Conservation (phyloP, 2,797 vertebrate species). For the Dendrocincla fuliginosa region DNA sequence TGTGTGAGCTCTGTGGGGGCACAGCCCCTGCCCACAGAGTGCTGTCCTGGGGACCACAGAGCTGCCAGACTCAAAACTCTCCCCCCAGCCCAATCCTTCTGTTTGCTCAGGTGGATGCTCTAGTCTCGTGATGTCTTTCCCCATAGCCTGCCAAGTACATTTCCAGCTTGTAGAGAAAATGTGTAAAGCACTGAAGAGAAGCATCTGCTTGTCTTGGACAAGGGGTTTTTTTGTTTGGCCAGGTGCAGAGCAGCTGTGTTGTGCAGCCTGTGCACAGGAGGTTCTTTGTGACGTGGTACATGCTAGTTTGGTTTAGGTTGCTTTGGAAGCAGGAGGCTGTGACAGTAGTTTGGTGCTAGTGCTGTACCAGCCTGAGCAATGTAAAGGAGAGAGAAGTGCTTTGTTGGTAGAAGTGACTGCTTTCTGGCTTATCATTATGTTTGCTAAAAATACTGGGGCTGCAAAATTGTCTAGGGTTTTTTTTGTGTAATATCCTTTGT, state of each 20-base stretch:
- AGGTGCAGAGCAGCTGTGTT: neutral
- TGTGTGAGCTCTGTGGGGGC: neutral
- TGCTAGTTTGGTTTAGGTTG: neutral
- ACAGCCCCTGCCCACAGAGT: fast-evolving
- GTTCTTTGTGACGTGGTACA: neutral
- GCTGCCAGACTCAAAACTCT: neutral
- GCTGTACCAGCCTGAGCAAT: neutral
- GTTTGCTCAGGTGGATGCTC: neutral
- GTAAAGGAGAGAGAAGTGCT: neutral
- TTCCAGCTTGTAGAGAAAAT: neutral
- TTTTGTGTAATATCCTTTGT: neutral
- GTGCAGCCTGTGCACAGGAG: neutral
- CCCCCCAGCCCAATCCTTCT: neutral
- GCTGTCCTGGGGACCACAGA: neutral
- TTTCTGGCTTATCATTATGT: neutral
- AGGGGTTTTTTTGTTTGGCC: neutral
- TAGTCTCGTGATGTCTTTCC: neutral
- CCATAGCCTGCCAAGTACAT: neutral
- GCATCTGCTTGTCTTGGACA: neutral
- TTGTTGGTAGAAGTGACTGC: neutral
- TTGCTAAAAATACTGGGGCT: neutral
- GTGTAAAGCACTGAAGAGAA: neutral
- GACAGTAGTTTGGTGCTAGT: neutral
- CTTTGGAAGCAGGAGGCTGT: neutral
- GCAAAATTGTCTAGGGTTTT: neutral